A percentile compares a stretch with the other conserved stretches of the same genome.
Conservation (phyloP, 2,888 invertebrate genomes). For the Microctonus hyperodae region DNA sequence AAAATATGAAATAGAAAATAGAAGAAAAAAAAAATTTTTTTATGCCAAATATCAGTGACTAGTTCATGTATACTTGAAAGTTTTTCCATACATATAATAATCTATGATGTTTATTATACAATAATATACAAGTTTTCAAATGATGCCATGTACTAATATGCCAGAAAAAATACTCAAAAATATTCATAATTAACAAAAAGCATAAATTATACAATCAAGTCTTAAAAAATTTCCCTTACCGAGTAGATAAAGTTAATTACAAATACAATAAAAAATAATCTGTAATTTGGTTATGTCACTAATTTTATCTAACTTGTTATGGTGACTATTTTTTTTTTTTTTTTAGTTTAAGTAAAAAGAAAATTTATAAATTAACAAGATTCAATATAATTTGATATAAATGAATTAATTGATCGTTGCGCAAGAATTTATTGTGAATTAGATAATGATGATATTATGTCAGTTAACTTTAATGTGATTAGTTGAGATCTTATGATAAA, state of each 20-base stretch:
- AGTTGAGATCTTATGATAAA: not conserved
- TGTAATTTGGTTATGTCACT: not conserved
- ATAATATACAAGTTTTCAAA: not conserved
- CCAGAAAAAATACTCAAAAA: conserved; percentile 25
- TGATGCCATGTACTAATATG: conserved; percentile 21
- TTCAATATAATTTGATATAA: not conserved
- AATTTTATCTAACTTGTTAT: not conserved
- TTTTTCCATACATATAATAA: not conserved
- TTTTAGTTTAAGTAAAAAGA: not conserved
- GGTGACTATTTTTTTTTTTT: not conserved
- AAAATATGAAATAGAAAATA: not conserved
- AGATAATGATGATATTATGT: not conserved
- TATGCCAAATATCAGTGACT: not conserved
- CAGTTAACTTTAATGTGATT: not conserved
- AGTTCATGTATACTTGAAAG: not conserved
- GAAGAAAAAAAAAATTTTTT: not conserved
- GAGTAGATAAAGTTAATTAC: not conserved
- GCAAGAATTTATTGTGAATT: not conserved
- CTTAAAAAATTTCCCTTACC: not conserved
- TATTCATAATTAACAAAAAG: not conserved
- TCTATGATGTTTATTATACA: not conserved
- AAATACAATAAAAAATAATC: not conserved
- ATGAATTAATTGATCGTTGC: not conserved
- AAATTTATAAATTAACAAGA: not conserved
- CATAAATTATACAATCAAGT: not conserved